Percentiles rank a stretch among this genome's conserved stretches.
phyloP scores from a whole-genome alignment of 2,113 vertebrate genomes.

The Xiphorhynchus elegans region DNA sequence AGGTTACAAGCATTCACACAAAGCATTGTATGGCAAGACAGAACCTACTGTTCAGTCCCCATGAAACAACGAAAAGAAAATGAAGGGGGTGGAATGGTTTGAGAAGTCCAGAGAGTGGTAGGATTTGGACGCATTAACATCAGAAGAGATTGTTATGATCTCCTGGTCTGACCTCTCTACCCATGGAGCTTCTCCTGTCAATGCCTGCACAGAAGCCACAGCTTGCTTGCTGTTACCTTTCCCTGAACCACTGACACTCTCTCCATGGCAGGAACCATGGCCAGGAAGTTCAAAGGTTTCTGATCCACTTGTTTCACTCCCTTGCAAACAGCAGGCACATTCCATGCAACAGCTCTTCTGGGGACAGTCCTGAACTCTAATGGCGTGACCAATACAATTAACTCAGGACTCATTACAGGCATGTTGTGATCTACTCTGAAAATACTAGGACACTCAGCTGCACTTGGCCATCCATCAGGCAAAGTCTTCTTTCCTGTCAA shows the following conservation, averaged over 20 bases:
- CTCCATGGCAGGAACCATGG: fast-evolving
- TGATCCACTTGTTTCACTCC: neutral
- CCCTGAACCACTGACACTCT: neutral
- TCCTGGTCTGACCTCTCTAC: neutral
- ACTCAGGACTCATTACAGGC: neutral
- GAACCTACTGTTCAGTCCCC: neutral
- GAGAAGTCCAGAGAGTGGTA: neutral
- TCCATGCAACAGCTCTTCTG: neutral
- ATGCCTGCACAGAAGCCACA: neutral
- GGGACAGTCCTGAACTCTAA: neutral
- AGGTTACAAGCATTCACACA: neutral
- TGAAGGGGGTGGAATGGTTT: neutral
- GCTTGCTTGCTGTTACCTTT: neutral
- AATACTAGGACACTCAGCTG: neutral
- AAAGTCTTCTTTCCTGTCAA: neutral
- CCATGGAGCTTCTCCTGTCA: neutral
- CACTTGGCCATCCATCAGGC: neutral
- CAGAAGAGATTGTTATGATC: neutral
- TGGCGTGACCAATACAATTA: neutral
- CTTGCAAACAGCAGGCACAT: neutral
- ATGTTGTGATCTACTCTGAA: neutral
- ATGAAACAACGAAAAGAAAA: neutral
- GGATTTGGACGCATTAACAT: fast-evolving
- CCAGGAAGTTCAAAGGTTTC: neutral
- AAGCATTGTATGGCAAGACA: fast-evolving